These are phyloP conservation scores for Caretta caretta DNA, from an alignment of 2,113 vertebrate genomes.

Conservation along the genomic window DNA sequence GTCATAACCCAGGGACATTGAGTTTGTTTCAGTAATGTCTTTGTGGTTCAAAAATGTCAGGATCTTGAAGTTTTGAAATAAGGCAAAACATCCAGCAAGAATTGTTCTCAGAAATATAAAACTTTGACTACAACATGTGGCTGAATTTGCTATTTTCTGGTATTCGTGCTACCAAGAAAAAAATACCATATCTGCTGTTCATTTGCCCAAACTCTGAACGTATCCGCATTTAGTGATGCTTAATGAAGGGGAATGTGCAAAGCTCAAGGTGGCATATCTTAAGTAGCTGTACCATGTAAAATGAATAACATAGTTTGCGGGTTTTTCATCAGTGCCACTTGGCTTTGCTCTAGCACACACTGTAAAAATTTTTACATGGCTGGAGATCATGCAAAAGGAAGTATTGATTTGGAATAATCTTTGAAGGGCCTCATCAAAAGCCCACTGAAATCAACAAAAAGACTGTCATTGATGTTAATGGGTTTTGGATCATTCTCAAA, in stretches of 20 bases:
- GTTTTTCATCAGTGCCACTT: fast-evolving
- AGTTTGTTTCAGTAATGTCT: background rate
- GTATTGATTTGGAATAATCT: background rate
- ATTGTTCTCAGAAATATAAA: background rate
- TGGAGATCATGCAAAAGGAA: background rate
- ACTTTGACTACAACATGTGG: background rate
- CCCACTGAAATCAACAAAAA: background rate
- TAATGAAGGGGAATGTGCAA: background rate
- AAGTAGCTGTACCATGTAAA: background rate
- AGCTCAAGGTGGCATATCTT: background rate
- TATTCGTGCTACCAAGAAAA: background rate
- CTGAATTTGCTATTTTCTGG: constrained; percentile 1
- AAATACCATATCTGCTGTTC: background rate
- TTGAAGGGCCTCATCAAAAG: background rate
- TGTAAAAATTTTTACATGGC: background rate
- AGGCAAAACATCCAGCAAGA: constrained; percentile 1
- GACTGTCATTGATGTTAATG: fast-evolving
- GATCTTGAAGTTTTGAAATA: background rate
- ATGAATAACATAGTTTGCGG: background rate
- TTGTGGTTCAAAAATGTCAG: background rate
- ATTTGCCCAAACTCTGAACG: background rate
- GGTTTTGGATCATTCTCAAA: background rate
- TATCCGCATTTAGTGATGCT: background rate
- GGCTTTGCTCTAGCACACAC: fast-evolving
- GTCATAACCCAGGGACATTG: background rate